Evolutionary conservation across 2,888 invertebrate genomes (phyloP).

Genomic region (Serripes groenlandicus): DNA sequence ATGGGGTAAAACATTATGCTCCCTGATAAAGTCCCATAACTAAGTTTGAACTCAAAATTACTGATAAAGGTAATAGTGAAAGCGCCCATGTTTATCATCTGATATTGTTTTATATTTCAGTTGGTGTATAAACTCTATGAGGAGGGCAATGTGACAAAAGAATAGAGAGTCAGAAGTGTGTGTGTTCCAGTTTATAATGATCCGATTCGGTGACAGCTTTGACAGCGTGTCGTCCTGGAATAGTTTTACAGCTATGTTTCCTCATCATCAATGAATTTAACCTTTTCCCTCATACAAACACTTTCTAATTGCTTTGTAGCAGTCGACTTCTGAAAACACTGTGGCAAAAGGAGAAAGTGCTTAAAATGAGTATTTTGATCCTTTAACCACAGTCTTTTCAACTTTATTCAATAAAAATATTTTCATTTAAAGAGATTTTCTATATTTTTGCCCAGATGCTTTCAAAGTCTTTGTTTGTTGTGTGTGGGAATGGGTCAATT

Average conservation of each 20-base stretch:
- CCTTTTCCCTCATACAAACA: neutral
- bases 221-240: neutral
- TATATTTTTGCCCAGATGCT: no score
- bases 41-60: neutral
- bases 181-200: neutral
- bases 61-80: neutral
- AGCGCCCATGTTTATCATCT: neutral
- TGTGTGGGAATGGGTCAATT: no score
- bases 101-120: slow-evolving; percentile 60
- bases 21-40: neutral
- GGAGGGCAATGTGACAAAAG: slow-evolving; percentile 76
- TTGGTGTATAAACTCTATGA: slow-evolving; percentile 83
- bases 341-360: neutral
- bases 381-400: no score
- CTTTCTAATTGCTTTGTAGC: neutral
- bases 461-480: no score
- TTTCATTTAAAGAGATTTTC: no score
- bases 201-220: neutral
- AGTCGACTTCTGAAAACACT: neutral
- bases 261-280: no score
- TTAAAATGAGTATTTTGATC: neutral
- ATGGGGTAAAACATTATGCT: no score
- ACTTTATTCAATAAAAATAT: no score
- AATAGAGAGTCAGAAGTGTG: neutral
- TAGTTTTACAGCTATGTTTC: no score